phyloP scores from a whole-genome alignment of 2,797 vertebrate species.

The Xyrichtys novacula region DNA sequence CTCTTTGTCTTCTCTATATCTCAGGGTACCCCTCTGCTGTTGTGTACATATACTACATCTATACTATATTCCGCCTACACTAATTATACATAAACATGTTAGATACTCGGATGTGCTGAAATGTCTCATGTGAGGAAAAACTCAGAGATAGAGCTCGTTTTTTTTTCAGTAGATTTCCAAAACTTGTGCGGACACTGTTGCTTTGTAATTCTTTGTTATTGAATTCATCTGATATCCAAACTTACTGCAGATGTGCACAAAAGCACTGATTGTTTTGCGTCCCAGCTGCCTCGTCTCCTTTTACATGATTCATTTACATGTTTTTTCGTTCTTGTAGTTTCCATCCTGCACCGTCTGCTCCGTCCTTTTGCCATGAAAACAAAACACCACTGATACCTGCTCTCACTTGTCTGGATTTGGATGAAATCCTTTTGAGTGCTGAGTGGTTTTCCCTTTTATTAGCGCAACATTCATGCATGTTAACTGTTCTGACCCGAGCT shows the following conservation, averaged over 20 bases:
- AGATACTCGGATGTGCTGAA: not conserved
- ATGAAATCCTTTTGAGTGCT: conserved; percentile 2
- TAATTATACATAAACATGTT: not conserved
- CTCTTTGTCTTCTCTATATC: not conserved
- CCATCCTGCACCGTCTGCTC: not conserved
- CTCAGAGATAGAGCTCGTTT: not conserved
- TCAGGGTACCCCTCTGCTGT: conserved; percentile 1
- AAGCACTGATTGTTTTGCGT: conserved; percentile 16
- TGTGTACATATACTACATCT: not conserved
- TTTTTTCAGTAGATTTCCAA: conserved; percentile 24
- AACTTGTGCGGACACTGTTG: conserved; percentile 38
- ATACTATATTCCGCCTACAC: not conserved
- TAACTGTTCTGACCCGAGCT: conserved; percentile 61
- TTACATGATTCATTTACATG: not conserved
- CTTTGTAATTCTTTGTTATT: conserved; percentile 18
- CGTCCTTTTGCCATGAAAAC: not conserved
- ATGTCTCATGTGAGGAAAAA: not conserved
- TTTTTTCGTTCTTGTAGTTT: not conserved
- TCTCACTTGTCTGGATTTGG: conserved; percentile 7
- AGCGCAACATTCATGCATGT: conserved; percentile 34
- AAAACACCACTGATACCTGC: not conserved
- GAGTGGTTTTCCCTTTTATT: conserved; percentile 13
- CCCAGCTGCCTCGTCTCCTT: not conserved
- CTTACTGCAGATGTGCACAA: conserved; percentile 22
- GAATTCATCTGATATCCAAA: conserved; percentile 30